Evolutionary conservation across 2,797 vertebrate genomes (phyloP), one percentile per base, ranked within the genome.

Genomic region (Phrynocephalus guinanensis): DNA sequence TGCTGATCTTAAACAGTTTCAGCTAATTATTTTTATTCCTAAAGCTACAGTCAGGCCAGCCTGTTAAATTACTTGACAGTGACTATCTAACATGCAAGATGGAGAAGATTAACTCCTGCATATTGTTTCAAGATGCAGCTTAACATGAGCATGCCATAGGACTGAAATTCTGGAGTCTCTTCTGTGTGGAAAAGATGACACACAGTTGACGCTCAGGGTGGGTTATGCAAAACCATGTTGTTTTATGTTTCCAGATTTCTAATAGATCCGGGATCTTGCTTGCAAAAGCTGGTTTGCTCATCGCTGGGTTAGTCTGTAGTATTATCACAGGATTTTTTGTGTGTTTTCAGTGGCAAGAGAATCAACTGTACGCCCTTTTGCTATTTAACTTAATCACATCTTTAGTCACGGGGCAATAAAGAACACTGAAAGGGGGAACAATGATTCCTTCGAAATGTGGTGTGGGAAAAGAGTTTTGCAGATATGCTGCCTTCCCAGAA

Each of bases 1-100:
- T 24, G 81, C 50, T 78, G 82, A 38, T 90, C 85, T 90, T 82
- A 52, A 83, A 79, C 60, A 33, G n/a, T 38, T 90, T 67, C 22
- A 13, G 68, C 20, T 44, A 77, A 52, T 24, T 78, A 18, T 24
- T 86, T 90, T 85, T 30, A 79, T 60, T 87, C 30, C 50, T 44
- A 10, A 72, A 30, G 5, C 8, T 83, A 48, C 82, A 91, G 44
- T 48, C 2, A 0, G 0, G 0, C 76, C 91, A 87, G 50, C 6
- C 3, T 82, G 11, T n/a, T 87, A 13, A 85, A 85, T 89, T 85
- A 82, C 76, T 76, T 79, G 28, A 28, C 48, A 30, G 38, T 82
- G 48, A 78, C 68, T 82, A 48, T 81, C 72, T 72, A 60, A 26
- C 11, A 30, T 75, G 22, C 38, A 73, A 66, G 44, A 66, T 48